Evolutionary conservation across 2,113 vertebrate genomes (phyloP).

Genomic region (Mesoclemmys tuberculata): DNA sequence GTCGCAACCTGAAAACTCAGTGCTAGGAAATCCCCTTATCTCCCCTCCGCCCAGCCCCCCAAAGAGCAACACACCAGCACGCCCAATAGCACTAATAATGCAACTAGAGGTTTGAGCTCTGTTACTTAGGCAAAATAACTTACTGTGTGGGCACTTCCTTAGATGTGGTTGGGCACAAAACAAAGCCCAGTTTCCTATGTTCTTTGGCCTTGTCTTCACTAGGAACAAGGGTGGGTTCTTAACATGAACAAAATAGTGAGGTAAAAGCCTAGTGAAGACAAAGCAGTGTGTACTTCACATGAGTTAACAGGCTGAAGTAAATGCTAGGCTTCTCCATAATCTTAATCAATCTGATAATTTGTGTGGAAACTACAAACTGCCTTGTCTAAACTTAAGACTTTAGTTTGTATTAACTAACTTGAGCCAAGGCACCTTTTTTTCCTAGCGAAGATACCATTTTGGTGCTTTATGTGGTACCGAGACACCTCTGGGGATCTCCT

Average conservation of each 20-base stretch:
- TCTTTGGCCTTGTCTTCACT: neutral
- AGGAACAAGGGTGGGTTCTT: neutral
- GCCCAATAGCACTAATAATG: neutral
- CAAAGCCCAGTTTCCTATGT: fast-evolving
- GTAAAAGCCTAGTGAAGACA: neutral
- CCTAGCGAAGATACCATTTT: neutral
- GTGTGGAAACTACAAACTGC: neutral
- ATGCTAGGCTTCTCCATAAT: neutral
- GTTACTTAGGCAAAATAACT: neutral
- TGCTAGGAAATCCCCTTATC: too few species aligned
- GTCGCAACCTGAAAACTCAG: too few species aligned
- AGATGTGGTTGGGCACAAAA: neutral
- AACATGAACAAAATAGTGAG: neutral
- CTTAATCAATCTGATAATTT: neutral
- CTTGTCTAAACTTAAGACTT: neutral
- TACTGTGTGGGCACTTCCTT: neutral
- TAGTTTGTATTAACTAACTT: neutral
- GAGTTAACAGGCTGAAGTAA: neutral
- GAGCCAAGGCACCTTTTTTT: neutral
- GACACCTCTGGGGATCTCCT: neutral
- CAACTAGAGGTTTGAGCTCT: neutral
- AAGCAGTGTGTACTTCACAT: neutral
- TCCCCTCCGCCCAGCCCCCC: too few species aligned
- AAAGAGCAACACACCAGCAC: too few species aligned
- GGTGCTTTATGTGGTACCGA: neutral